Evolutionary conservation across 2,888 invertebrate species (phyloP), one percentile per base, ranked within the genome.

Genomic region (Trissonchulus sp.): DNA sequence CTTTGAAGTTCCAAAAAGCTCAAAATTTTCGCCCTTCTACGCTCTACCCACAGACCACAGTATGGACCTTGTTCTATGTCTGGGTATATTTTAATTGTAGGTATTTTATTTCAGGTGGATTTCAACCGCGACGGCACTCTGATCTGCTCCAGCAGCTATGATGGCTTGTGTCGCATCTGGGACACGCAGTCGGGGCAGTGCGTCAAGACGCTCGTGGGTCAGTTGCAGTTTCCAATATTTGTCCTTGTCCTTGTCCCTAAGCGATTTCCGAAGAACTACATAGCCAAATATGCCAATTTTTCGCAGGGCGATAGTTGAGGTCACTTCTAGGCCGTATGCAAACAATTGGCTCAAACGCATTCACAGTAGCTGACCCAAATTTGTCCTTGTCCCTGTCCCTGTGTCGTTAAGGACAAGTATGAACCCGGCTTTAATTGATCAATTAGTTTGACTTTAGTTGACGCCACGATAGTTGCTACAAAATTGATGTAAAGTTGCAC

Each of bases 111-210:
- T 28, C 78, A 86, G 86, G 86, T 97, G 38, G 94, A 98, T 87
- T 98, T 97, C 84, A 98, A 97, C 86, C 90, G 98, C 85, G 99
- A 99, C 86, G 99, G 99, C 60, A 94, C 97, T 63, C 89, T 99
- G 72, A 98, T 99, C 85, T 97, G 99, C 34, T 97, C 98, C 63
- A 94, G 96, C 82, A 96, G 96, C 87, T 99, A 99, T 85, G 99
- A 99, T 87, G 99, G 99, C 2, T 88, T 99, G 81, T 93, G 94
- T 88, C 95, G 99, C 83, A 99, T 99, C 83, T 99, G 99, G 99
- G 99, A 99, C 86, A 97, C 98, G 75, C 94, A 96, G 18, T 97
- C 96, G 68, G 99, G 99, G 0, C 98, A 99, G 86, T 99, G 99
- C 86, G 88, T 99, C 82, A 99, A 99, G 88, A 99, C 99, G 0